Evolutionary conservation across 2,888 invertebrate species (phyloP).

Genomic region (Andrena dorsata): DNA sequence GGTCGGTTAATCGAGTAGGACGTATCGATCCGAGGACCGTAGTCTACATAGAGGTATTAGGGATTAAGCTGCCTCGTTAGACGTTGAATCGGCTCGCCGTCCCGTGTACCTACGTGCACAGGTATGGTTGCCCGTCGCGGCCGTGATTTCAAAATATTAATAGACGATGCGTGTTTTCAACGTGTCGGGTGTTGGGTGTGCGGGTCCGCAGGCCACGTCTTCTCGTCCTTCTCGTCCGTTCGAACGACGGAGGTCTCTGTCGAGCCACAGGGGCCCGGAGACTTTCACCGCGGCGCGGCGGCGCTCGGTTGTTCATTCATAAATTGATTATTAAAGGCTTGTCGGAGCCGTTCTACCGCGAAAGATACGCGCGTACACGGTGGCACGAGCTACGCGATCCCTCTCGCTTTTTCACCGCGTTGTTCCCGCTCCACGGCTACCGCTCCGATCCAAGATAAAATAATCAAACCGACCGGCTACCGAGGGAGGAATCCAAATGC

Average conservation of each 20-base stretch:
- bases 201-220: not conserved
- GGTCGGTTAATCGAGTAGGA: conserved; percentile 41
- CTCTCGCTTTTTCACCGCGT: conserved; percentile 47
- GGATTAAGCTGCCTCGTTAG: not conserved
- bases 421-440: conserved; percentile 14
- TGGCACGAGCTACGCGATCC: conserved; percentile 64
- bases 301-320: conserved; percentile 80
- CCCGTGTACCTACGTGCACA: not conserved
- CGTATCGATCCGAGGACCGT: conserved; percentile 20
- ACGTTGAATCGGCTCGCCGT: not conserved
- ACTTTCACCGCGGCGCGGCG: conserved; percentile 76
- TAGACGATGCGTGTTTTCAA: not conserved
- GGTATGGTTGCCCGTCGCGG: too few species aligned
- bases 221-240: conserved; percentile 16
- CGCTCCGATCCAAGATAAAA: conserved; percentile 21
- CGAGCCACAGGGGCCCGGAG: conserved; percentile 47
- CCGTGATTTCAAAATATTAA: conserved; percentile 8
- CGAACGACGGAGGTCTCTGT: conserved; percentile 25
- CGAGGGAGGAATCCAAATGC: not conserved
- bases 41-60: not conserved
- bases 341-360: conserved; percentile 59
- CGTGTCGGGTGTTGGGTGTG: not conserved
- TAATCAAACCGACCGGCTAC: conserved; percentile 2
- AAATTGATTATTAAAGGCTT: conserved; percentile 80
- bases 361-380: conserved; percentile 59